Conservation (phyloP, 2,888 invertebrate genomes). For the Pterostichus niger region DNA sequence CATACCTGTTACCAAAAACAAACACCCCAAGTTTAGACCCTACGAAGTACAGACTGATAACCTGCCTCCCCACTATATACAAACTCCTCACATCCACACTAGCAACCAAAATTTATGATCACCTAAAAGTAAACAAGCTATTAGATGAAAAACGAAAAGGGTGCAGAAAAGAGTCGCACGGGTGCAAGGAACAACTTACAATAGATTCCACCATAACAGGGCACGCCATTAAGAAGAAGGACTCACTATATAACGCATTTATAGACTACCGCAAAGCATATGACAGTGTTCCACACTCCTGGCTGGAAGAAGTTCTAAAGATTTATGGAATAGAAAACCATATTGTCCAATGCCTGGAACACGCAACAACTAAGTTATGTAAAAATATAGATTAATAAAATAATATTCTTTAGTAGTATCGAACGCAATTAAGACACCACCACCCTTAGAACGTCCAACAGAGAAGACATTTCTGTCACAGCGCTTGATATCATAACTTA, state of each 20-base stretch:
- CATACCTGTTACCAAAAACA: conserved; percentile 26
- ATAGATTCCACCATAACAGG: not conserved
- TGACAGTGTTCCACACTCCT: conserved; percentile 14
- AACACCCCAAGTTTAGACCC: not conserved
- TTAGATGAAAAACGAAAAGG: conserved; percentile 50
- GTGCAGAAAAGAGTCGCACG: conserved; percentile 9
- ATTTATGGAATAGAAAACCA: not conserved
- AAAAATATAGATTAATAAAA: too few relatives aligned
- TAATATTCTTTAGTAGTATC: too few relatives aligned
- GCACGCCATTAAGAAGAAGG: not conserved
- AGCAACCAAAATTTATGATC: conserved; percentile 28
- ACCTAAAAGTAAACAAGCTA: not conserved
- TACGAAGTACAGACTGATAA: conserved; percentile 28
- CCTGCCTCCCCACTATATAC: conserved; percentile 39
- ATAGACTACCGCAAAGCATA: conserved; percentile 24
- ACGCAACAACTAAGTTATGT: not conserved
- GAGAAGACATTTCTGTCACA: too few relatives aligned
- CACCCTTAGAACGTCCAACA: too few relatives aligned
- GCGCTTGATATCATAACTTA: too few relatives aligned
- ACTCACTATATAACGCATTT: not conserved
- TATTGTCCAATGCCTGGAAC: not conserved
- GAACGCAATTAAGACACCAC: too few relatives aligned
- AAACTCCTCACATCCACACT: conserved; percentile 44
- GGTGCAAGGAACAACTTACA: conserved; percentile 49
- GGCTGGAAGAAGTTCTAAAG: conserved; percentile 1